Evolutionary conservation across 2,888 invertebrate species (phyloP).

Genomic region (Gymnocheta viridis): DNA sequence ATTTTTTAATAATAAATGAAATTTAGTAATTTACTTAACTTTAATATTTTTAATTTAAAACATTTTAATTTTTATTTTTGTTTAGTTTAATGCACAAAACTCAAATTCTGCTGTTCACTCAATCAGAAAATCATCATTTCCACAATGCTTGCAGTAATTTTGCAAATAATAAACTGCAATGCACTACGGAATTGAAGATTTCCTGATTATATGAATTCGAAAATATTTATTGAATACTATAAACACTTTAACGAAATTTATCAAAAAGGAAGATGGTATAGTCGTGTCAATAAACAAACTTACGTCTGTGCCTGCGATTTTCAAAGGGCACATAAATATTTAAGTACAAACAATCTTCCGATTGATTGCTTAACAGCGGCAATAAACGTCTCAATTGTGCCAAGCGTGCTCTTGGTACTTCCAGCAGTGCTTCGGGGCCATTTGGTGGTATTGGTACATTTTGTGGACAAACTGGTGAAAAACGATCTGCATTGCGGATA

Average conservation of each 20-base stretch:
- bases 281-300: constrained; percentile 69
- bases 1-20: no score
- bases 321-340: constrained; percentile 96
- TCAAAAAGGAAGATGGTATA: background rate
- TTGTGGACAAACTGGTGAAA: constrained; percentile 95
- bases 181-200: constrained; percentile 96
- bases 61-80: background rate
- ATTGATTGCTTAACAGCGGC: constrained; percentile 94
- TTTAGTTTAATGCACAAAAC: background rate
- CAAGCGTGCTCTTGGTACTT: constrained; percentile 92
- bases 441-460: constrained; percentile 85
- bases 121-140: constrained; percentile 89
- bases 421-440: constrained; percentile 84
- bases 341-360: constrained; percentile 98
- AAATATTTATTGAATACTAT: background rate
- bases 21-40: no score
- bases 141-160: constrained; percentile 95
- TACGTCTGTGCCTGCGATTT: constrained; percentile 74
- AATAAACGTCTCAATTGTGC: constrained; percentile 92
- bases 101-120: constrained; percentile 50
- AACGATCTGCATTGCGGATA: constrained; percentile 89
- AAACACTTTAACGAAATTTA: constrained; percentile 6
- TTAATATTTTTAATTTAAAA: no score
- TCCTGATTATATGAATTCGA: constrained; percentile 67
- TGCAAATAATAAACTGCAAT: constrained; percentile 90